Evolutionary conservation across 1,140 invertebrate species (phyloP), one percentile per base, ranked within the genome.

Genomic region (Platyscapa corneri): DNA sequence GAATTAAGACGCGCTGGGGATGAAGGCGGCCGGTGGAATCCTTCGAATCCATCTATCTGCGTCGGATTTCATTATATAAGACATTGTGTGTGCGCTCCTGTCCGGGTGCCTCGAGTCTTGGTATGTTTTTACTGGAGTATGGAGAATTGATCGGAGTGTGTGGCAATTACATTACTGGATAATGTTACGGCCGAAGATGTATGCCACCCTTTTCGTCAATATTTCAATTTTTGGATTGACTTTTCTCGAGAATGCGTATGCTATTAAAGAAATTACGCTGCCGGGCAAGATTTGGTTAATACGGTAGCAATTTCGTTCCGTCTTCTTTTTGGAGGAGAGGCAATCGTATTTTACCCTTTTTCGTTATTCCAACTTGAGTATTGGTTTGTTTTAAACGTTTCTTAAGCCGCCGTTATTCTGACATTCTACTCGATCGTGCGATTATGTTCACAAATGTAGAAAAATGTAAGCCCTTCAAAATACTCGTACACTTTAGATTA

Each of bases 81-180:
- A 85, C 53, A 81, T 81, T 75, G 78, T 7, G 12, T 64, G 34
- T 32, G 39, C 20, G 42, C 75, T 46, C 42, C 10, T 32, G 67
- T 18, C 39, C 75, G 16, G 12, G 34, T 70, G 70, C 32, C 37
- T 39, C 23, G 32, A 34, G 67, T 56, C n/a, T 7, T 3, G 32
- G 32, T 75, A n/a, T 81, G 78, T 85, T 82, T 82, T 82, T 76
- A 81, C 6, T 77, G 79, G 70, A 49, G 75, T 75, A 65, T 77
- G 81, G 85, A 78, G 67, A 86, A 86, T 86, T 83, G 80, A 86
- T 86, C 85, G 64, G 30, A 37, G n/a, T 30, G n/a, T 56, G 64
- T 16, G 79, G 81, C 85, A 86, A 86, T 86, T 83, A 86, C 85
- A 86, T 86, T 86, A 86, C 81, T 49, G 75, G 74, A 10, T 67